These are phyloP conservation scores for Macrosoma leucophasiata DNA, from an alignment of 2,888 invertebrate species.

Conservation along the genomic window DNA sequence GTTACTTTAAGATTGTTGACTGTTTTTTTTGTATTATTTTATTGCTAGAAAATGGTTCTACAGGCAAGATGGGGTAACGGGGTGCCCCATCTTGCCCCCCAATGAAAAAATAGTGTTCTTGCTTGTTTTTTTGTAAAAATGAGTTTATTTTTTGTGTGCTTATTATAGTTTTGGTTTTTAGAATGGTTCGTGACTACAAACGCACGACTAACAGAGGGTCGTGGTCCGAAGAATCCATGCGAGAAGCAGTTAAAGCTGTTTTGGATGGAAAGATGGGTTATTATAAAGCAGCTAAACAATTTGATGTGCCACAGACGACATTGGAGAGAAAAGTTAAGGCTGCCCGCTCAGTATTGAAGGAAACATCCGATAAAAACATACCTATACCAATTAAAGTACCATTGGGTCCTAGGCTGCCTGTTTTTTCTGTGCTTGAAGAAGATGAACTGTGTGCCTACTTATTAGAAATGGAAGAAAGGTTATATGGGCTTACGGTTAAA, in stretches of 20 bases:
- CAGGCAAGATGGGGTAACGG: too few species aligned
- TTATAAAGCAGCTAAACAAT: conserved; percentile 18
- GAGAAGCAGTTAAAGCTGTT: conserved; percentile 17
- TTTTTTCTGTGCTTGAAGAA: conserved; percentile 16
- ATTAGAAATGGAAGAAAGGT: conserved; percentile 19
- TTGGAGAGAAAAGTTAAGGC: conserved; percentile 14
- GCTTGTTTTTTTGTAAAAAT: conserved; percentile 4
- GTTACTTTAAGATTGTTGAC: too few species aligned
- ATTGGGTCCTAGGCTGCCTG: conserved; percentile 9
- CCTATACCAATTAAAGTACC: conserved; percentile 8
- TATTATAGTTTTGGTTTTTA: conserved; percentile 7
- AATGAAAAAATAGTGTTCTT: conserved; percentile 3
- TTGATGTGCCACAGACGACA: conserved; percentile 18
- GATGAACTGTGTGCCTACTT: conserved; percentile 14
- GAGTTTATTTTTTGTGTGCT: conserved; percentile 4
- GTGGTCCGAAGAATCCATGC: conserved; percentile 17
- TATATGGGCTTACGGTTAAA: conserved; percentile 24
- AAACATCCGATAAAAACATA: conserved; percentile 4
- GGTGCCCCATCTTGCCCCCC: too few species aligned
- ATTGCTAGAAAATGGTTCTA: too few species aligned
- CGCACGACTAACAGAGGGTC: conserved; percentile 13
- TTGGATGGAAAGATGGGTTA: conserved; percentile 19
- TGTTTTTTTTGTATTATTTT: too few species aligned
- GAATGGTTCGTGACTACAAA: conserved; percentile 19
- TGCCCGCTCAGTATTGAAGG: conserved; percentile 8